Evolutionary conservation across 2,888 invertebrate species (phyloP), one percentile per base, ranked within the genome.

Genomic region (Lasioglossum zephyrum): DNA sequence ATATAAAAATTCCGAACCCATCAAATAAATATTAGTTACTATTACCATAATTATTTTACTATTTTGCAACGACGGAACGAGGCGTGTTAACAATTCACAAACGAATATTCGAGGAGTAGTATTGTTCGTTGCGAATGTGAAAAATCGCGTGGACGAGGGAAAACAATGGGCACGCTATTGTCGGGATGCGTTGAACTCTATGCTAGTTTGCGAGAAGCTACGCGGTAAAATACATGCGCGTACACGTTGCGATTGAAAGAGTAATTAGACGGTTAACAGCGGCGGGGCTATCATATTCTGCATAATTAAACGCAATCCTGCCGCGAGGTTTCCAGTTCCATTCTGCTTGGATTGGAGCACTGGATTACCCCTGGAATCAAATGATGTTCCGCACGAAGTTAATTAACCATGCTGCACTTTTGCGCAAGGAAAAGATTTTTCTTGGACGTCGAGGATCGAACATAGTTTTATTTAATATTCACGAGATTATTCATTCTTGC

Each of bases 231-330:
- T 31, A 49, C 39, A 22, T 22, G 47, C 47, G 41, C 8, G 47
- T 36, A 5, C 63, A 22, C 63, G 39, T 63, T 73, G 39, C 22
- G 70, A 73, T 63, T n/a, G 47, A 47, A 36, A 18, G 49, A 74
- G 22, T 63, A 74, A 79, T 79, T 79, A 66, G 41, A 63, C 66
- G 47, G 49, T 31, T 74, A 74, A 69, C 53, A 44, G n/a, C 53
- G 4, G 66, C 49, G 39, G 31, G 9, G 26, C n/a, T 74, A 74
- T 74, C 41, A 49, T 69, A 69, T 31, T 80, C 74, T 69, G 4
- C 39, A 18, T 69, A 69, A 80, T 74, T 74, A 47, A 74, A 80
- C 16, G 63, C 39, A 73, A n/a, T 47, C 31, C 9, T 9, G 36
- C 5, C 36, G 31, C 44, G 26, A 11, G 41, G 39, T 49, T 66